Base-by-base conservation (phyloP, 1,140 invertebrate genomes). In the Euura lappo region DNA sequence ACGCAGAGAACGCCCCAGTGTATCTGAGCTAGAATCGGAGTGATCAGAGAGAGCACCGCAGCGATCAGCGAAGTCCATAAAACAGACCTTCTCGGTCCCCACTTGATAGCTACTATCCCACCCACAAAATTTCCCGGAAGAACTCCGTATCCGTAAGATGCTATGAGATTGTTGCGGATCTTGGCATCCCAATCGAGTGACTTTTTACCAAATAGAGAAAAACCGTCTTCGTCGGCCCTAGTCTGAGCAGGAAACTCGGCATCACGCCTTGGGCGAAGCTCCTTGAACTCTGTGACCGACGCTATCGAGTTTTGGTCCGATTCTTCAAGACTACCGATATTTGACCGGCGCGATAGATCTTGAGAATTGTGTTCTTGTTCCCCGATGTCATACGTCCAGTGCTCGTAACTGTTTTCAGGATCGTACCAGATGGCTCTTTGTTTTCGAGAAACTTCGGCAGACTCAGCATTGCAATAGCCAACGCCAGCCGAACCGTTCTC, bases 31-130 rank as follows among this genome's bases (percentile, higher is more conserved):
- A 90, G 87, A 2, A 89, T 81, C 0, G 93, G 94, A 65, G 85
- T 92, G 2, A 93, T 76, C 45, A 92, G 87, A 2, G 92, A 93
- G 73, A 95, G 83, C 1, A 94, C 43, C 0, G 91, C 92, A 2
- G 90, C 89, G 0, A 91, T 8, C 2, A 92, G 64, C 78, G 92
- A 87, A 13, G 91, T 90, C 80, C 89, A 84, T 3, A 92, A 91
- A 3, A 97, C 90, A 28, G 94, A 90, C 6, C 88, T 82, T 13
- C 92, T 89, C 0, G 92, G 92, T 2, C 93, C 93, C 78, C 91
- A 92, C 72, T 89, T 85, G 77, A 94, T 90, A 0, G 94, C 91
- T 45, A 94, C 81, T 0, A 91, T 84, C 0, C 93, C 94, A 2
- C 93, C 93, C 0, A 92, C 83, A 0, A 86, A 77, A 44, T 85